Conservation (phyloP, 2,797 vertebrate species). For the Lophotriccus pileatus region DNA sequence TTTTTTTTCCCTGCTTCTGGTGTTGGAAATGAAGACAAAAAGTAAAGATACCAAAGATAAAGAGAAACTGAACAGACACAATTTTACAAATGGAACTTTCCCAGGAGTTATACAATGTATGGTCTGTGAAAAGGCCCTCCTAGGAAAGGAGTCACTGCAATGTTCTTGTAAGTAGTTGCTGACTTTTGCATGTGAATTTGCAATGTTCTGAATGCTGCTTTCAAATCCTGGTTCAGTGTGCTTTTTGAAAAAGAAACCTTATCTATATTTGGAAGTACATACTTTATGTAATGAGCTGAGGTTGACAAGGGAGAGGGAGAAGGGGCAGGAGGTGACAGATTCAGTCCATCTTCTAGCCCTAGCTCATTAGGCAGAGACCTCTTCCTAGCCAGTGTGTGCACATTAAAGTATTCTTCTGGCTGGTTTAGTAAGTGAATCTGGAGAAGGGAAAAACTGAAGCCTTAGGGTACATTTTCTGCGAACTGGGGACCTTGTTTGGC, state of each 20-base stretch:
- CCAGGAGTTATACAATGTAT: constrained; percentile 83
- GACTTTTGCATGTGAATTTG: neutral
- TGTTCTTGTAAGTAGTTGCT: constrained; percentile 84
- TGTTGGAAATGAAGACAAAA: constrained; percentile 80
- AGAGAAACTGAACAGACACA: constrained; percentile 84
- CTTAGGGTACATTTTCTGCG: neutral
- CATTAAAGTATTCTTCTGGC: neutral
- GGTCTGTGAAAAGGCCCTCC: constrained; percentile 86
- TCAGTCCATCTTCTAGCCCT: neutral
- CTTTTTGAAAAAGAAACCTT: neutral
- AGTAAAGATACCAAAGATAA: constrained; percentile 89
- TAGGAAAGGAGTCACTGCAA: constrained; percentile 89
- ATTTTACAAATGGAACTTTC: constrained; percentile 83
- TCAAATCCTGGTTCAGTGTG: neutral
- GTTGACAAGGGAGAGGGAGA: neutral
- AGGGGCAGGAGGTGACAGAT: neutral
- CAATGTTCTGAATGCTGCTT: neutral
- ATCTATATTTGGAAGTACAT: neutral
- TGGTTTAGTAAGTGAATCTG: neutral
- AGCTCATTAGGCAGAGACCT: neutral
- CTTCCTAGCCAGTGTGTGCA: neutral
- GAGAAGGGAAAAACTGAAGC: neutral
- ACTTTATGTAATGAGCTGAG: neutral
- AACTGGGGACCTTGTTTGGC: neutral
- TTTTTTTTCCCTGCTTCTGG: constrained; percentile 18